Evolutionary conservation across 2,888 invertebrate species (phyloP).

Genomic region (Hypercompe scribonia): DNA sequence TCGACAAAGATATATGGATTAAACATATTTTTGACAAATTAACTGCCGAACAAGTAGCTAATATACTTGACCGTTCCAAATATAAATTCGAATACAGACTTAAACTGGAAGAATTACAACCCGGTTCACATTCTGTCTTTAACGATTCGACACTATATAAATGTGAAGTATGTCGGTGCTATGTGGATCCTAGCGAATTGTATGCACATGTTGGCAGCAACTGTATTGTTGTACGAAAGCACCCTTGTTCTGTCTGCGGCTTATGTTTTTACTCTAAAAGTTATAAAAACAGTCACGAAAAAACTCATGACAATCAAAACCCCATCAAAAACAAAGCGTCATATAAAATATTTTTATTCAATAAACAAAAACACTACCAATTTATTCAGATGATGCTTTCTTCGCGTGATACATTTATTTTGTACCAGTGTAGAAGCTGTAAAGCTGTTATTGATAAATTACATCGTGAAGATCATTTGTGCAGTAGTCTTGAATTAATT

Average conservation of each 20-base stretch:
- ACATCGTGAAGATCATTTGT: constrained; percentile 54
- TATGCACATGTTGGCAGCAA: constrained; percentile 60
- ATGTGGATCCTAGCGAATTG: constrained; percentile 59
- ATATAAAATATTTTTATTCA: constrained; percentile 67
- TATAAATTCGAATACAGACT: constrained; percentile 70
- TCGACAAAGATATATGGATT: constrained; percentile 64
- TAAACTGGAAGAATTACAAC: constrained; percentile 67
- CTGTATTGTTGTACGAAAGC: constrained; percentile 57
- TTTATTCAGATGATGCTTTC: constrained; percentile 55
- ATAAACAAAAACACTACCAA: constrained; percentile 58
- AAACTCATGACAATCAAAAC: constrained; percentile 54
- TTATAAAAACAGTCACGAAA: constrained; percentile 61
- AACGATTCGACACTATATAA: constrained; percentile 62
- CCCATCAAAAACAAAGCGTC: constrained; percentile 51
- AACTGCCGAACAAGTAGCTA: constrained; percentile 45
- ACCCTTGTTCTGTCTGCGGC: constrained; percentile 66
- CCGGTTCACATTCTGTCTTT: constrained; percentile 47
- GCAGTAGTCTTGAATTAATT: constrained; percentile 54
- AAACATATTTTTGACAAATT: constrained; percentile 66
- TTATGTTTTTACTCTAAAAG: constrained; percentile 59
- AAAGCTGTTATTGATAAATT: constrained; percentile 61
- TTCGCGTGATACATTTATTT: constrained; percentile 53
- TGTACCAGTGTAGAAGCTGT: constrained; percentile 74
- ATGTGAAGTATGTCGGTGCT: constrained; percentile 67
- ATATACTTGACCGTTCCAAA: constrained; percentile 63